These are phyloP conservation scores for Leucoma salicis DNA, from an alignment of 2,888 invertebrate species.

Conservation along the genomic window DNA sequence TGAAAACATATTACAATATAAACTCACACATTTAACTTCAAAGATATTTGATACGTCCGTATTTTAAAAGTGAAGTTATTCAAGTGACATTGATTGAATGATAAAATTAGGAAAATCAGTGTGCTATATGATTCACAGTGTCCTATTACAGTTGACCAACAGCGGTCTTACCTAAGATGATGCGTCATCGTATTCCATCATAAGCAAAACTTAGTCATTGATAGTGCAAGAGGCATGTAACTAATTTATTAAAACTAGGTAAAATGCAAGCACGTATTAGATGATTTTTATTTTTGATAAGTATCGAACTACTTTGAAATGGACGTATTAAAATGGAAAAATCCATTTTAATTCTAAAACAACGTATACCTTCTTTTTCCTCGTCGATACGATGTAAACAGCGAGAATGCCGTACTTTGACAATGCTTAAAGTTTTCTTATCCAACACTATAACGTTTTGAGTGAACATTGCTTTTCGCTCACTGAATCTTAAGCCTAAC, in stretches of 20 bases:
- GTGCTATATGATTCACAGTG: constrained; percentile 54
- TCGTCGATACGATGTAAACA: constrained; percentile 66
- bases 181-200: constrained; percentile 59
- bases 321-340: not conserved
- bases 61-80: constrained; percentile 12
- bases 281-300: too few relatives aligned
- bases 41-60: constrained; percentile 14
- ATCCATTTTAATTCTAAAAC: not conserved
- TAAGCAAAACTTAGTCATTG: constrained; percentile 39
- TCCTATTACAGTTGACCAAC: constrained; percentile 66
- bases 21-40: constrained; percentile 14
- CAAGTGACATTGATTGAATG: constrained; percentile 27
- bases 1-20: constrained; percentile 18
- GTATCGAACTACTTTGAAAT: not conserved
- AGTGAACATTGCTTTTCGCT: constrained; percentile 51
- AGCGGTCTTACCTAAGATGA: constrained; percentile 54
- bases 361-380: constrained; percentile 56
- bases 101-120: constrained; percentile 45
- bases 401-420: constrained; percentile 65
- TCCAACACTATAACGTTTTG: constrained; percentile 58
- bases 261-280: not conserved
- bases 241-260: not conserved
- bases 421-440: constrained; percentile 58
- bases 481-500: not conserved
- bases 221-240: not conserved